These are phyloP conservation scores for Poeciliopsis retropinna DNA, from an alignment of 2,113 vertebrate species.

Conservation along the genomic window DNA sequence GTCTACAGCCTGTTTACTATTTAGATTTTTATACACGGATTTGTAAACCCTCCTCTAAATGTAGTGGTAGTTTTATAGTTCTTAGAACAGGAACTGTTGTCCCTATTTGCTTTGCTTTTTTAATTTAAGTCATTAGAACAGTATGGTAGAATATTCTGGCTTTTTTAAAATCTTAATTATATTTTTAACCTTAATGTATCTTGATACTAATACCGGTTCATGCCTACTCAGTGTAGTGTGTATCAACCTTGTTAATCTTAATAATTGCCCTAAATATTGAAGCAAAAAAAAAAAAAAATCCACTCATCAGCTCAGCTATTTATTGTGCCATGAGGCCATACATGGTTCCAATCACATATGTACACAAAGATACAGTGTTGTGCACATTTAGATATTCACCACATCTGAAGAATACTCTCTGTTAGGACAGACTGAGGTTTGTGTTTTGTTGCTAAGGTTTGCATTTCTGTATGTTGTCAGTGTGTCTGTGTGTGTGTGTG, in stretches of 20 bases:
- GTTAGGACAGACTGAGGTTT: conserved; percentile 50
- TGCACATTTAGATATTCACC: conserved; percentile 58
- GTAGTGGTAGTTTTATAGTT: background rate
- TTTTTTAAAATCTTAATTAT: background rate
- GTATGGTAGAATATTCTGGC: background rate
- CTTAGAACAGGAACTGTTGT: no score
- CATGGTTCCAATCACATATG: conserved; percentile 41
- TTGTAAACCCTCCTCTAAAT: background rate
- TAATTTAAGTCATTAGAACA: background rate
- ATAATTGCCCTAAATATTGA: background rate
- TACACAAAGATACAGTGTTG: conserved; percentile 54
- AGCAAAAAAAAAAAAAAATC: no score
- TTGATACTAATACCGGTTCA: background rate
- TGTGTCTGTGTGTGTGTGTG: conserved; percentile 8
- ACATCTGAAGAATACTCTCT: conserved; percentile 55
- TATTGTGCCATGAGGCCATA: conserved; percentile 53
- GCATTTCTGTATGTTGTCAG: conserved; percentile 35
- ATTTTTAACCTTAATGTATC: background rate
- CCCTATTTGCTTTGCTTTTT: no score
- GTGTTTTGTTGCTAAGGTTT: conserved; percentile 57
- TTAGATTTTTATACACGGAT: background rate
- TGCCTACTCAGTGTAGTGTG: background rate
- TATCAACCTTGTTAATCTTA: background rate
- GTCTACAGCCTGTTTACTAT: background rate
- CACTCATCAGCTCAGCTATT: conserved; percentile 36